Evolutionary conservation across 92 coral and sea anemone genomes (phyloP).

Genomic region (Epizoanthus stellaris): DNA sequence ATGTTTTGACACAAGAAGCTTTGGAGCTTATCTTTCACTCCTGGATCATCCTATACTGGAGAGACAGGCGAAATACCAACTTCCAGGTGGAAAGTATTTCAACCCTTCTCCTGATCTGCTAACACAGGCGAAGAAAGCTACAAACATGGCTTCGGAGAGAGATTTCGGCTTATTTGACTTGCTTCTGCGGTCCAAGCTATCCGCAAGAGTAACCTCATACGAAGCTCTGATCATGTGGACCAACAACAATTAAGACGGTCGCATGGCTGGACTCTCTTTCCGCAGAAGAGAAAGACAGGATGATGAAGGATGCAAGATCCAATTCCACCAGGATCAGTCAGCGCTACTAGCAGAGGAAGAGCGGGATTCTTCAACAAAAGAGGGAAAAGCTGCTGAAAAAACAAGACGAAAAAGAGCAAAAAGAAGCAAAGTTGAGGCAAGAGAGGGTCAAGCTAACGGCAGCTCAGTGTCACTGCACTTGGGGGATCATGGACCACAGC

Average conservation of each 20-base stretch:
- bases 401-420: slow-evolving; percentile 43
- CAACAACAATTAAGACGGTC: slow-evolving; percentile 45
- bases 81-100: slow-evolving; percentile 43
- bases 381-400: slow-evolving; percentile 43
- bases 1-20: slow-evolving; percentile 57
- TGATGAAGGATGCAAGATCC: slow-evolving; percentile 34
- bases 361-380: slow-evolving; percentile 43
- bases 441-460: slow-evolving; percentile 31
- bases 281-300: slow-evolving; percentile 24
- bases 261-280: slow-evolving; percentile 20
- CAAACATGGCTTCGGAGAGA: slow-evolving; percentile 50
- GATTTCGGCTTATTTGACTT: slow-evolving; percentile 20
- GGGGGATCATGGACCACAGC: slow-evolving; percentile 43
- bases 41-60: slow-evolving; percentile 50
- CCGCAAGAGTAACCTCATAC: slow-evolving; percentile 43
- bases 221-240: slow-evolving; percentile 48
- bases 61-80: neutral
- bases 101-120: slow-evolving; percentile 32
- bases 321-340: slow-evolving; percentile 19
- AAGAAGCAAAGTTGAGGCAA: slow-evolving; percentile 40
- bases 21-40: slow-evolving; percentile 50
- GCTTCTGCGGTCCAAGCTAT: slow-evolving; percentile 43
- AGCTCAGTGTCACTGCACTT: slow-evolving; percentile 36
- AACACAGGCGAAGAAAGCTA: slow-evolving; percentile 40
- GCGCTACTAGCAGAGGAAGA: slow-evolving; percentile 38